Conservation (phyloP, 2,888 invertebrate species). For the Apodemia duryi region DNA sequence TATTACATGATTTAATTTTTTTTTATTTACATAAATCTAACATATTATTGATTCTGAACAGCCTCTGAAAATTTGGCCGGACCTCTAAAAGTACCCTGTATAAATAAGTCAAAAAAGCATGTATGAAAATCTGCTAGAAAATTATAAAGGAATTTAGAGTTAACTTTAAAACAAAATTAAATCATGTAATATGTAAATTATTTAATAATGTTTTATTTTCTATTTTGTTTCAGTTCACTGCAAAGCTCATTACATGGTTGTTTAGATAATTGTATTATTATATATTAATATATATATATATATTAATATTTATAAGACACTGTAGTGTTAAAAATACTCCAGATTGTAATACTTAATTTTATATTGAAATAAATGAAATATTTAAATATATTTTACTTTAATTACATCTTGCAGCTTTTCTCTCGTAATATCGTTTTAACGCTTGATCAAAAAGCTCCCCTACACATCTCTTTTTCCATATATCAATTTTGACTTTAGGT, state of each 20-base stretch:
- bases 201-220: slow-evolving; percentile 19
- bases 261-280: slow-evolving; percentile 34
- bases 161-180: background rate
- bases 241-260: slow-evolving; percentile 74
- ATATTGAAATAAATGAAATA: slow-evolving; percentile 1
- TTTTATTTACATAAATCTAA: too few species aligned
- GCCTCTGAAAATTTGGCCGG: too few species aligned
- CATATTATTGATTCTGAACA: too few species aligned
- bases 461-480: slow-evolving; percentile 92
- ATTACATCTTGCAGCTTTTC: slow-evolving; percentile 80
- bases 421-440: slow-evolving; percentile 85
- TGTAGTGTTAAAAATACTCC: background rate
- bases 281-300: too few species aligned
- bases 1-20: too few species aligned
- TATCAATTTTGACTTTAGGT: slow-evolving; percentile 80
- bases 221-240: slow-evolving; percentile 74
- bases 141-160: too few species aligned
- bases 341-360: background rate
- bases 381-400: slow-evolving; percentile 28
- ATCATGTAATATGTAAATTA: background rate
- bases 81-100: too few species aligned
- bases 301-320: background rate
- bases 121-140: too few species aligned
- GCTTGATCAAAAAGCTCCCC: slow-evolving; percentile 88
- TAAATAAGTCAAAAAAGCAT: too few species aligned